Conservation (phyloP, 2,113 vertebrate genomes). For the Nipponia nippon region DNA sequence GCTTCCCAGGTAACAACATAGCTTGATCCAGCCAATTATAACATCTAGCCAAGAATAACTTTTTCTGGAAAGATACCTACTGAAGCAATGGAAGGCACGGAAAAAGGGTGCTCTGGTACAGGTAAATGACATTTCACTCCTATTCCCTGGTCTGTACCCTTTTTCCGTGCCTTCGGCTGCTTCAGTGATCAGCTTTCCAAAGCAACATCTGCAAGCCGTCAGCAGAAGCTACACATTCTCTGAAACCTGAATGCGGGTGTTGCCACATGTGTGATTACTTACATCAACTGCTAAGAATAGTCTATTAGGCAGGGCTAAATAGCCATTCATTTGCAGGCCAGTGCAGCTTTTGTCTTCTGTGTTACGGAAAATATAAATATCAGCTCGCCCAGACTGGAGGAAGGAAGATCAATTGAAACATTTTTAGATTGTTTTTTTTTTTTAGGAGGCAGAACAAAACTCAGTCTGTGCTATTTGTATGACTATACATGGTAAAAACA, state of each 20-base stretch:
- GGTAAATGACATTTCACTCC: background rate
- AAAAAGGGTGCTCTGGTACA: background rate
- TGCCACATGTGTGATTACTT: background rate
- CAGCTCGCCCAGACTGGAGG: background rate
- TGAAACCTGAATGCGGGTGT: background rate
- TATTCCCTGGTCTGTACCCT: background rate
- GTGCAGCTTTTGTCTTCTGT: constrained; percentile 47
- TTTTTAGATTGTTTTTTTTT: constrained; percentile 24
- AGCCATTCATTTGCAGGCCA: constrained; percentile 34
- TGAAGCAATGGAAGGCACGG: background rate
- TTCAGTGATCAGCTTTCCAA: background rate
- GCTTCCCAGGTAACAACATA: background rate
- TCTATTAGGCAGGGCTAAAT: background rate
- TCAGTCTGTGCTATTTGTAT: background rate
- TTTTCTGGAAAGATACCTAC: background rate
- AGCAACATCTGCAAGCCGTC: background rate
- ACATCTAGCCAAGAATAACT: background rate
- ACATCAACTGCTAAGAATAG: constrained; percentile 31
- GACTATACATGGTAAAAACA: constrained; percentile 61
- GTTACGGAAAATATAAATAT: constrained; percentile 32
- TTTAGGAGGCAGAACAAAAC: background rate
- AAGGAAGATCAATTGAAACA: constrained; percentile 57
- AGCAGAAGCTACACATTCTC: background rate
- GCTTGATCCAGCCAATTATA: background rate
- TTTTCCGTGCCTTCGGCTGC: background rate